Conservation (phyloP, 2,888 invertebrate genomes). For the Alitta virens region DNA sequence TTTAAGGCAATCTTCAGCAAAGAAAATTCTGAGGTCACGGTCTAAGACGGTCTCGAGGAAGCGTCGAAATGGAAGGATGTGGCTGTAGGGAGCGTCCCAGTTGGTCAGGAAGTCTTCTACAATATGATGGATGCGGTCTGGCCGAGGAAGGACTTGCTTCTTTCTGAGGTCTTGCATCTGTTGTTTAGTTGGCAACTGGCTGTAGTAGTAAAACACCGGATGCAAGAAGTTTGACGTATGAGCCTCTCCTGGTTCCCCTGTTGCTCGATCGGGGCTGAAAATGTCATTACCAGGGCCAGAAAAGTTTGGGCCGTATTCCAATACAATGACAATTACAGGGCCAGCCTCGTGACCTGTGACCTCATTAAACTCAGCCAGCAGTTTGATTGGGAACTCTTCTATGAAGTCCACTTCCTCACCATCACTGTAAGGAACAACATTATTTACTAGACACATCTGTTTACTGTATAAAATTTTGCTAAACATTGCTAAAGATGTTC, state of each 20-base stretch:
- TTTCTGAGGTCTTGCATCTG: slow-evolving; percentile 21
- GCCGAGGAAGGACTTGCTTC: slow-evolving; percentile 47
- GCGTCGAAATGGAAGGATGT: slow-evolving; percentile 55
- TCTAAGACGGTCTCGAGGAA: slow-evolving; percentile 42
- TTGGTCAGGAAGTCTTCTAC: slow-evolving; percentile 58
- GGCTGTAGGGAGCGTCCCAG: slow-evolving; percentile 54
- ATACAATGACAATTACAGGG: slow-evolving; percentile 21
- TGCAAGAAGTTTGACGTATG: slow-evolving; percentile 59
- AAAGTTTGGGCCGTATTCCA: slow-evolving; percentile 31
- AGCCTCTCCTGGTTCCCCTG: slow-evolving; percentile 53
- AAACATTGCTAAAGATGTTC: too few species aligned
- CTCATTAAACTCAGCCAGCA: slow-evolving; percentile 48
- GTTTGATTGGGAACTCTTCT: slow-evolving; percentile 56
- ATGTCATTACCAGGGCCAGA: slow-evolving; percentile 53
- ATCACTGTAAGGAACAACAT: not conserved
- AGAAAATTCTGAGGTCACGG: slow-evolving; percentile 47
- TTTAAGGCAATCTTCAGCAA: slow-evolving; percentile 49
- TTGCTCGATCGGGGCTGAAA: slow-evolving; percentile 55
- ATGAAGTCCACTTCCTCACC: slow-evolving; percentile 35
- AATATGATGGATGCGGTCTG: slow-evolving; percentile 55
- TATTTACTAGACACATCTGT: too few species aligned
- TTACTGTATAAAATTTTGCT: too few species aligned
- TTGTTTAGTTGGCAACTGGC: slow-evolving; percentile 40
- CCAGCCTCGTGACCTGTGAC: slow-evolving; percentile 46
- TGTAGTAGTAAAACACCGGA: slow-evolving; percentile 58